These are phyloP conservation scores for Chaunax sp. DNA, from an alignment of 2,797 vertebrate species.

Conservation along the genomic window DNA sequence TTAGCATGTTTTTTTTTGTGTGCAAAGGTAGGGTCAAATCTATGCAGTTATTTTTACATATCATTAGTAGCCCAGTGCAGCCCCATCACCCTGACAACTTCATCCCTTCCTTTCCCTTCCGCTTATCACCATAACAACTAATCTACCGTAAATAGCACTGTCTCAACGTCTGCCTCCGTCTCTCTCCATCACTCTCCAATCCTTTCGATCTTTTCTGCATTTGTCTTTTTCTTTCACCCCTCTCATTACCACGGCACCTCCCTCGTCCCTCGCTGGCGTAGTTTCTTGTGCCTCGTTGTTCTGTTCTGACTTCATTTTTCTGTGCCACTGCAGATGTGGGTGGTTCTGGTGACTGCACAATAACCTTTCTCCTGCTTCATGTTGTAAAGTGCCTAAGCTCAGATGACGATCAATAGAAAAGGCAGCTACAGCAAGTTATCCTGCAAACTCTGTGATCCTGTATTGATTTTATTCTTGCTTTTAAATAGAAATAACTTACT, in stretches of 20 bases:
- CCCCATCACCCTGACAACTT: conserved; percentile 82
- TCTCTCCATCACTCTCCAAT: conserved; percentile 47
- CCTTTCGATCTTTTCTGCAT: conserved; percentile 35
- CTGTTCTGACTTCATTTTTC: conserved; percentile 63
- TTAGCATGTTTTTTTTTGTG: conserved; percentile 10
- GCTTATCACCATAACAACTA: conserved; percentile 83
- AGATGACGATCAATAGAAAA: conserved; percentile 70
- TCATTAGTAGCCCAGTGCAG: conserved; percentile 75
- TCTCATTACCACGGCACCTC: conserved; percentile 47
- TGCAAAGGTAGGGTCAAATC: conserved; percentile 67
- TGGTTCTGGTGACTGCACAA: conserved; percentile 79
- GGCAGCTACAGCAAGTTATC: conserved; percentile 59
- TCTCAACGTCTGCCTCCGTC: conserved; percentile 49
- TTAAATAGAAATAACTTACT: background rate
- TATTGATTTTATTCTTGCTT: conserved; percentile 43
- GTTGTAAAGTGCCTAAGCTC: conserved; percentile 67
- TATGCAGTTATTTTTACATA: conserved; percentile 77
- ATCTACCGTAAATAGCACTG: conserved; percentile 78
- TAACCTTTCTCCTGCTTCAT: conserved; percentile 71
- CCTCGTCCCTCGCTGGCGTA: conserved; percentile 30
- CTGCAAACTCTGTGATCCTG: conserved; percentile 41
- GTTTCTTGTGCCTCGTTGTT: conserved; percentile 41
- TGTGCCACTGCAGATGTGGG: conserved; percentile 77
- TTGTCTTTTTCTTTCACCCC: conserved; percentile 33
- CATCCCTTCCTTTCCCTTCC: conserved; percentile 70